A percentile compares a stretch with the other conserved stretches of the same genome.
phyloP scores from a whole-genome alignment of 1,140 invertebrate genomes.

The Drosophila guanche region DNA sequence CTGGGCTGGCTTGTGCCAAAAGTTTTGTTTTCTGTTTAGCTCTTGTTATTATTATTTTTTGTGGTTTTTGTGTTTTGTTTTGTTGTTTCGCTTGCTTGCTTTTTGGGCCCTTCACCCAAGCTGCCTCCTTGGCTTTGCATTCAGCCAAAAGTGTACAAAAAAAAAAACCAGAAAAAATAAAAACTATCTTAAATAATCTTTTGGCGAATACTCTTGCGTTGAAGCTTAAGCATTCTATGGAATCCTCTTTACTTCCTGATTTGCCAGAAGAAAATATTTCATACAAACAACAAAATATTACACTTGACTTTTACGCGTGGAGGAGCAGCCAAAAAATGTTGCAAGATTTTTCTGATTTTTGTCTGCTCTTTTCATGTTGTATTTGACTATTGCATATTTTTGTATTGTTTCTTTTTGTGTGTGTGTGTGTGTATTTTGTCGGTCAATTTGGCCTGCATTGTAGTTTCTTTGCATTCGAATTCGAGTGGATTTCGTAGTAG shows the following conservation, averaged over 20 bases:
- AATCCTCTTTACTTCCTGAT: too few species aligned
- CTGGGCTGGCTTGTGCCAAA: constrained; percentile 1
- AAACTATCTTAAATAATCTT: too few species aligned
- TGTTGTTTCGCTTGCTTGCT: constrained; percentile 10
- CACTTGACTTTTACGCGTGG: too few species aligned
- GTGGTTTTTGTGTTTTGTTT: constrained; percentile 1
- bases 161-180: too few species aligned
- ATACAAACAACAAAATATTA: too few species aligned
- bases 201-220: too few species aligned
- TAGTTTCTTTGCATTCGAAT: constrained; percentile 47
- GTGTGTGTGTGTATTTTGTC: constrained; percentile 9
- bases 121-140: not conserved
- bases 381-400: not conserved
- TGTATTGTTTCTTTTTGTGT: not conserved
- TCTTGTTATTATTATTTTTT: constrained; percentile 16
- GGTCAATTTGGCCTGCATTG: constrained; percentile 7
- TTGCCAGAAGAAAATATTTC: too few species aligned
- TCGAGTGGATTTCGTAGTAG: constrained; percentile 30
- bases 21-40: constrained; percentile 1
- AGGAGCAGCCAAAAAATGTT: constrained; percentile 15
- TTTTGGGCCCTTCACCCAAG: constrained; percentile 31
- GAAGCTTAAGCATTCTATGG: too few species aligned
- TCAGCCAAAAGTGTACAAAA: too few species aligned
- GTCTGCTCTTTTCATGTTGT: constrained; percentile 13
- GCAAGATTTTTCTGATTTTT: constrained; percentile 10